Evolutionary conservation across 2,888 invertebrate genomes (phyloP).

Genomic region (Pseudolycoriella hygida): DNA sequence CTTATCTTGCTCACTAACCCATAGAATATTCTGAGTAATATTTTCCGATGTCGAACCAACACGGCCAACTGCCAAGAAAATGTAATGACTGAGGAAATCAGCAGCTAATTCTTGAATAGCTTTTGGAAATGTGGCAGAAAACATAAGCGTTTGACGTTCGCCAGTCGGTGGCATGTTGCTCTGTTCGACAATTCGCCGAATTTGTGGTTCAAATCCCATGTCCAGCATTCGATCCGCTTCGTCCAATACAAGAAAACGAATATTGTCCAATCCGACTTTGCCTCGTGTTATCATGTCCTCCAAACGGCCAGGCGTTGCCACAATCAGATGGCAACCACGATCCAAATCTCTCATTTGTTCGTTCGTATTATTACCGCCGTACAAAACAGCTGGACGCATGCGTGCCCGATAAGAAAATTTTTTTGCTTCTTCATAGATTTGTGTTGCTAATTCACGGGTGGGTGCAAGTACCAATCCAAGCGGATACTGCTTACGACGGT

Average conservation of each 20-base stretch:
- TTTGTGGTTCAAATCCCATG: conserved; percentile 98
- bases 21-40: conserved; percentile 94
- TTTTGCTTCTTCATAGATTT: conserved; percentile 96
- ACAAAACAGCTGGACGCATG: conserved; percentile 93
- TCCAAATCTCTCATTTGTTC: conserved; percentile 87
- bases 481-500: conserved; percentile 67
- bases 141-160: conserved; percentile 96
- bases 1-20: conserved; percentile 98
- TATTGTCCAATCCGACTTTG: conserved; percentile 85
- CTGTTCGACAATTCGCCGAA: conserved; percentile 69
- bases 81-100: conserved; percentile 95
- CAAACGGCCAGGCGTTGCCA: conserved; percentile 95
- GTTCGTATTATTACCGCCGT: conserved; percentile 86
- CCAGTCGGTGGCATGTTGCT: conserved; percentile 91
- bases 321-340: conserved; percentile 91
- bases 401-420: conserved; percentile 95
- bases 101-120: conserved; percentile 94
- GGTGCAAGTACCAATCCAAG: conserved; percentile 92
- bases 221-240: conserved; percentile 99
- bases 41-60: conserved; percentile 99
- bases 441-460: conserved; percentile 96
- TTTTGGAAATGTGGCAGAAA: conserved; percentile 99
- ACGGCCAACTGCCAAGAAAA: conserved; percentile 96
- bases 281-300: conserved; percentile 95
- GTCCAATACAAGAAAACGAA: conserved; percentile 86